Evolutionary conservation across 2,797 vertebrate genomes (phyloP).

Genomic region (Xiphophorus birchmanni): DNA sequence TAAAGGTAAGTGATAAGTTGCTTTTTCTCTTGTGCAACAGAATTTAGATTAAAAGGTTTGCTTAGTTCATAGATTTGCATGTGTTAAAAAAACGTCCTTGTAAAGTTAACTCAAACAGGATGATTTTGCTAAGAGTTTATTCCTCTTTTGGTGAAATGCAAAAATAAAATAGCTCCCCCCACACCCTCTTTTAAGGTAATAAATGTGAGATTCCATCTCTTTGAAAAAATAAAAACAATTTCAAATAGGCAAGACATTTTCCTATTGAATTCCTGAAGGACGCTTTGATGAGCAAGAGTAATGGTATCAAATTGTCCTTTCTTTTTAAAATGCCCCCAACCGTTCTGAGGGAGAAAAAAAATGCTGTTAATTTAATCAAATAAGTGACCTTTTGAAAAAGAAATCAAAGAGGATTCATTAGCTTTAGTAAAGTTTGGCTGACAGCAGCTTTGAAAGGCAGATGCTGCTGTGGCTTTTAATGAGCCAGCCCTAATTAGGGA

Average conservation of each 20-base stretch:
- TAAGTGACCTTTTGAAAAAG: slow-evolving; percentile 86
- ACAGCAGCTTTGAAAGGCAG: slow-evolving; percentile 88
- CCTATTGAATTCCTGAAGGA: slow-evolving; percentile 61
- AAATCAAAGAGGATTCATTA: slow-evolving; percentile 88
- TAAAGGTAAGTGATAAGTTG: slow-evolving; percentile 1
- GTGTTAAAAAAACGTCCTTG: slow-evolving; percentile 2
- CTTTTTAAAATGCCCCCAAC: slow-evolving; percentile 74
- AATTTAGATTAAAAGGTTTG: slow-evolving; percentile 14
- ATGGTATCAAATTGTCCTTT: slow-evolving; percentile 76
- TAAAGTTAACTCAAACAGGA: slow-evolving; percentile 5
- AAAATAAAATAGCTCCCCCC: not conserved
- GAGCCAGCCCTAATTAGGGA: slow-evolving; percentile 86
- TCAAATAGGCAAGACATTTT: slow-evolving; percentile 43
- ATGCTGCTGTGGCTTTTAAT: slow-evolving; percentile 86
- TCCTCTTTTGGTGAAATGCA: slow-evolving; percentile 15
- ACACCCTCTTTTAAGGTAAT: slow-evolving; percentile 7
- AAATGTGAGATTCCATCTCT: slow-evolving; percentile 28
- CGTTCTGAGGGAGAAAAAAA: slow-evolving; percentile 64
- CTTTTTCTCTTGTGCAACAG: slow-evolving; percentile 7
- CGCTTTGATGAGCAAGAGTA: slow-evolving; percentile 60
- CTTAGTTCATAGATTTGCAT: slow-evolving; percentile 5
- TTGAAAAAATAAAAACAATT: slow-evolving; percentile 49
- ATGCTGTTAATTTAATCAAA: slow-evolving; percentile 85
- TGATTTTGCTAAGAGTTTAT: slow-evolving; percentile 19
- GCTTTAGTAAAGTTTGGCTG: slow-evolving; percentile 87